A percentile compares a stretch with the other conserved stretches of the same genome.
phyloP scores from a whole-genome alignment of 2,113 vertebrate species.

The Anas platyrhynchos region DNA sequence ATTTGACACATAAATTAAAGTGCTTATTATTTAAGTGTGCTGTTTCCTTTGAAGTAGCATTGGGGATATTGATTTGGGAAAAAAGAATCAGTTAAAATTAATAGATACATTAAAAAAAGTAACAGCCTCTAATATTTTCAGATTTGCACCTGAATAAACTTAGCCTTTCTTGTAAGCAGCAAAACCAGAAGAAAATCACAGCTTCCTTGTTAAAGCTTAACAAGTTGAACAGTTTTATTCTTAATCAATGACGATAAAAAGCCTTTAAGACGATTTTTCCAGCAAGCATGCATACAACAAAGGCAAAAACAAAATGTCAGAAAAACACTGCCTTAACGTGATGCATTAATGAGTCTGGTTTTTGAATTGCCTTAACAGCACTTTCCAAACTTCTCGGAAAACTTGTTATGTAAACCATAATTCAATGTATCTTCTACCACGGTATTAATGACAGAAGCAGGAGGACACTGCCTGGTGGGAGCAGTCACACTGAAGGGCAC shows the following conservation, averaged over 20 bases:
- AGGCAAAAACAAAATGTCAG: background rate
- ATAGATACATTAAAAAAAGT: background rate
- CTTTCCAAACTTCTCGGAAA: background rate
- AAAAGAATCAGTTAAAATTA: background rate
- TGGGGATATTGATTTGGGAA: background rate
- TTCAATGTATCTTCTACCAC: background rate
- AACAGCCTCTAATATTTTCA: background rate
- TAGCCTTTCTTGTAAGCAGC: background rate
- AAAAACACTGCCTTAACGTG: background rate
- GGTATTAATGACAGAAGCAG: background rate
- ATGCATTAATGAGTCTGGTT: background rate
- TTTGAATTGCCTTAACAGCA: background rate
- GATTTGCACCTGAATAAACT: background rate
- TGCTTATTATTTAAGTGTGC: background rate
- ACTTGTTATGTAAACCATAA: background rate
- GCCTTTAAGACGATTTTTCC: background rate
- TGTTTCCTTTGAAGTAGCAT: background rate
- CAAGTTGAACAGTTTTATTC: background rate
- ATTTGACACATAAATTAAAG: background rate
- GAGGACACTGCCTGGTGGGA: background rate
- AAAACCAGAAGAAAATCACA: background rate
- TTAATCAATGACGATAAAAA: conserved; percentile 48
- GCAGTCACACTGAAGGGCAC: background rate
- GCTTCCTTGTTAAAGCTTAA: background rate
- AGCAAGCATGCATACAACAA: background rate